Conservation (phyloP, 37 sponge, comb jelly and placozoan genomes). For the Ephydatia muelleri region DNA sequence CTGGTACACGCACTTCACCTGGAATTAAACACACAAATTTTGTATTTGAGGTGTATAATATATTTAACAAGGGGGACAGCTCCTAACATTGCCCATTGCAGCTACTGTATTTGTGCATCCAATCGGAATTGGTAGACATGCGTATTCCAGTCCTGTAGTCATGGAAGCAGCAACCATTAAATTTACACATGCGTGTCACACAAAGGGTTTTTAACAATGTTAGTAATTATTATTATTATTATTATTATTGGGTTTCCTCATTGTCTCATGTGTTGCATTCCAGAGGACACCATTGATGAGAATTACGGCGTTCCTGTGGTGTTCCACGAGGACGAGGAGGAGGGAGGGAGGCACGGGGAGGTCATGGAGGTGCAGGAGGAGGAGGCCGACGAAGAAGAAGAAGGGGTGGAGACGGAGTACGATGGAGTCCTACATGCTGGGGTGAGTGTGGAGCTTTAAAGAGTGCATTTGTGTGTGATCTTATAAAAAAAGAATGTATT, state of each 20-base stretch:
- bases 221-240: not conserved
- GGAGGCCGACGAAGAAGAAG: slow-evolving; percentile 60
- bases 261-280: not conserved
- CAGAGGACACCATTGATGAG: slow-evolving; percentile 89
- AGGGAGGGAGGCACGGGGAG: slow-evolving; percentile 26
- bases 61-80: too few relatives aligned
- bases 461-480: not conserved
- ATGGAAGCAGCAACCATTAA: too few relatives aligned
- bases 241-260: not conserved
- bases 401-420: slow-evolving; percentile 68
- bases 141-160: too few relatives aligned
- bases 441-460: slow-evolving; percentile 25
- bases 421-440: slow-evolving; percentile 59
- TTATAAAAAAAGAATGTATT: slow-evolving; percentile 15
- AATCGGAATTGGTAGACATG: too few relatives aligned
- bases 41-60: too few relatives aligned
- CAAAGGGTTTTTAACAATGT: too few relatives aligned
- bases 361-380: slow-evolving; percentile 43
- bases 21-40: too few relatives aligned
- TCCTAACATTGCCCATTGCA: too few relatives aligned
- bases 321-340: slow-evolving; percentile 88
- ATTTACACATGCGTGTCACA: too few relatives aligned
- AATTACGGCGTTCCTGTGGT: slow-evolving; percentile 94
- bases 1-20: too few relatives aligned
- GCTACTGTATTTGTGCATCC: too few relatives aligned